phyloP scores from a whole-genome alignment of 2,888 invertebrate species.

The Neoascia interrupta region DNA sequence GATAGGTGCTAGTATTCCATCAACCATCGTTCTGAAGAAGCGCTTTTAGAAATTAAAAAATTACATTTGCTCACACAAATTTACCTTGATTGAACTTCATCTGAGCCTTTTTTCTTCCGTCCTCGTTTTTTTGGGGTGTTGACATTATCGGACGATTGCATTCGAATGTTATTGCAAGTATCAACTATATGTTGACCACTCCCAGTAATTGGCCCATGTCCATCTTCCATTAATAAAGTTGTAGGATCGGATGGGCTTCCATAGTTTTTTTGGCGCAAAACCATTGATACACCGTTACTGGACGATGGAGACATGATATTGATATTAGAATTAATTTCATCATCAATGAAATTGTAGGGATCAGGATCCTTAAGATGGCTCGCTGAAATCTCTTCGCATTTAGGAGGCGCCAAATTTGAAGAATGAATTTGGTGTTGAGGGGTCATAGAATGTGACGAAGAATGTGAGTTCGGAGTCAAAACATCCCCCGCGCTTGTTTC shows the following conservation, averaged over 20 bases:
- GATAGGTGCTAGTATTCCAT: constrained; percentile 68
- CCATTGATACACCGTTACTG: constrained; percentile 33
- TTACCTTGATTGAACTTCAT: constrained; percentile 41
- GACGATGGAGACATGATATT: constrained; percentile 72
- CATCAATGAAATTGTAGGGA: constrained; percentile 92
- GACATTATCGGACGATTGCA: constrained; percentile 27
- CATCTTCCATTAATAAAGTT: constrained; percentile 31
- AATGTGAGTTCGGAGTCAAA: constrained; percentile 78
- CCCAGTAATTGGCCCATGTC: constrained; percentile 7
- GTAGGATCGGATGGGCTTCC: constrained; percentile 34
- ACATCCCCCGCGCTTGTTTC: constrained; percentile 88
- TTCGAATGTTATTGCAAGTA: constrained; percentile 17
- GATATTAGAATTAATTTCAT: constrained; percentile 80
- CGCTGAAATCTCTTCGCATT: constrained; percentile 69
- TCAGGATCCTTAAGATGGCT: constrained; percentile 81
- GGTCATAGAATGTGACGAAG: constrained; percentile 75
- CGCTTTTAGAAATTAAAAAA: neutral
- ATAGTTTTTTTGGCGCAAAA: constrained; percentile 38
- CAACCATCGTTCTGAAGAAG: constrained; percentile 60
- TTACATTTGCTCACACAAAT: constrained; percentile 1
- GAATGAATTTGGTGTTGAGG: constrained; percentile 72
- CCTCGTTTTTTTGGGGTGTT: constrained; percentile 89
- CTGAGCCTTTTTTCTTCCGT: constrained; percentile 88
- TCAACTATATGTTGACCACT: constrained; percentile 22
- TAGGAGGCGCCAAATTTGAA: constrained; percentile 72